phyloP scores from a whole-genome alignment of 1,140 invertebrate species.

The Calycopis cecrops region DNA sequence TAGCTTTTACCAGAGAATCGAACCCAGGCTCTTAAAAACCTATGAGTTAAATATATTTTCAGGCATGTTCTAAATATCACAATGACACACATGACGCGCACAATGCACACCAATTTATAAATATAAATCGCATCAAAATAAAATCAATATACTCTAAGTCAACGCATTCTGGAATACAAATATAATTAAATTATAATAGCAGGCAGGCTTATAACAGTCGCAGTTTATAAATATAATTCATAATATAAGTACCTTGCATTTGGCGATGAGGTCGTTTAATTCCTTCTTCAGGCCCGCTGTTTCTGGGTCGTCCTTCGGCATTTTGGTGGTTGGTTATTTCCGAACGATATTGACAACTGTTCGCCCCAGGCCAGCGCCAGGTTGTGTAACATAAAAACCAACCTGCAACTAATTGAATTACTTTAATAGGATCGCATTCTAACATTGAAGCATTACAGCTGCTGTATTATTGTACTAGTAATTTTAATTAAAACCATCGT shows the following conservation, averaged over 20 bases:
- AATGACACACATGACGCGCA: no score
- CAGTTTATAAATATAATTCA: no score
- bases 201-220: neutral
- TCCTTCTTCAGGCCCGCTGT: constrained; percentile 84
- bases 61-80: no score
- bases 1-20: no score
- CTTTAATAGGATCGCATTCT: constrained; percentile 34
- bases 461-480: constrained; percentile 16
- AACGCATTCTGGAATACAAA: no score
- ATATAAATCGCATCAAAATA: no score
- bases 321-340: constrained; percentile 25
- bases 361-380: neutral
- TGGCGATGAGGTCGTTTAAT: constrained; percentile 78
- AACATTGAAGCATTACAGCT: constrained; percentile 31
- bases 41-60: no score
- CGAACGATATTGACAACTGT: neutral
- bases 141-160: no score
- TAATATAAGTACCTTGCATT: constrained; percentile 60
- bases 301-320: constrained; percentile 87
- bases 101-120: no score
- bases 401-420: constrained; percentile 33
- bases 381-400: constrained; percentile 17
- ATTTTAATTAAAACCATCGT: neutral
- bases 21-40: no score
- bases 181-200: no score